Percentiles rank a stretch among this genome's conserved stretches.
Conservation (phyloP, 2,113 vertebrate species). For the Solenodon paradoxus region DNA sequence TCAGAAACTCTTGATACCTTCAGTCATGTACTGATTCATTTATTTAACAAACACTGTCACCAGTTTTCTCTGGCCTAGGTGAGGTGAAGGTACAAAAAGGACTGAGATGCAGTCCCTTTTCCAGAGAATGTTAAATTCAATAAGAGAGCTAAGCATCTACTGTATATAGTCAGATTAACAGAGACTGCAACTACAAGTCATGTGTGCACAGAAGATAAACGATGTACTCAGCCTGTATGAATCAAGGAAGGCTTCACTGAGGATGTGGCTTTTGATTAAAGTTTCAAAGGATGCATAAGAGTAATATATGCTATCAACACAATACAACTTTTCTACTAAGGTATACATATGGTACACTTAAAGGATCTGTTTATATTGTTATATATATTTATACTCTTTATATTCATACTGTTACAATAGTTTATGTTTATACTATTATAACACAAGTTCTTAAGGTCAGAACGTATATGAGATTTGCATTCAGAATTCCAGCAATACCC, state of each 20-base stretch:
- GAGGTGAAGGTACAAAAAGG: not conserved
- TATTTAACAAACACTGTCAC: not conserved
- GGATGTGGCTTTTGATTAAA: not conserved
- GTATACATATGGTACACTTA: too few species aligned
- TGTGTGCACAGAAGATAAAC: not conserved
- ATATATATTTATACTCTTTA: too few species aligned
- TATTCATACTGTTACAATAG: too few species aligned
- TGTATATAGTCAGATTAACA: not conserved
- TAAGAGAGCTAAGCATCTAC: not conserved
- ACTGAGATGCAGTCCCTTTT: not conserved
- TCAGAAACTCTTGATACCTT: not conserved
- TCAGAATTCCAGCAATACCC: not conserved
- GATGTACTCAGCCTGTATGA: not conserved
- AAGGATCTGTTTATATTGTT: too few species aligned
- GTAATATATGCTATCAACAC: not conserved
- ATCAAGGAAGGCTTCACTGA: not conserved
- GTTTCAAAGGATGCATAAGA: not conserved
- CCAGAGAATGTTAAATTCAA: not conserved
- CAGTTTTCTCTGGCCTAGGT: not conserved
- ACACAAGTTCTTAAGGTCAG: not conserved
- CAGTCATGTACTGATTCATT: not conserved
- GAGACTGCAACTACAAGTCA: not conserved
- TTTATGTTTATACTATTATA: not conserved
- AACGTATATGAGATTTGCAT: not conserved
- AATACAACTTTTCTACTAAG: not conserved